phyloP scores from a whole-genome alignment of 2,113 vertebrate genomes.

The Myrmecophaga tridactyla region DNA sequence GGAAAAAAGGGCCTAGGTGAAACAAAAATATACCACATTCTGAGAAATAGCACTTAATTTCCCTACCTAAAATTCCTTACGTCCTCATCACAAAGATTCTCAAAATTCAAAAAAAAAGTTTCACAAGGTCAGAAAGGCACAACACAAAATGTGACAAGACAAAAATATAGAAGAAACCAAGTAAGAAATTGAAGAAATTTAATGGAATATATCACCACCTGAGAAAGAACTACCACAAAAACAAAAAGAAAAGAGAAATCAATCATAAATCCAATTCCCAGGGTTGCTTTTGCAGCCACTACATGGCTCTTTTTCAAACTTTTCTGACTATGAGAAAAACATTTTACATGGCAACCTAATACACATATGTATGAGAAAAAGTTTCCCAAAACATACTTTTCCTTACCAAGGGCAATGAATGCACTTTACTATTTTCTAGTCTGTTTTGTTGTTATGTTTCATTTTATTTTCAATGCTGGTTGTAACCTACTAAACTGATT shows the following conservation, averaged over 20 bases:
- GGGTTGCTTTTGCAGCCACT: neutral
- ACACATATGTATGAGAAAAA: neutral
- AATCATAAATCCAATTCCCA: neutral
- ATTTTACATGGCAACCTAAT: constrained; percentile 10
- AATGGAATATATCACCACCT: neutral
- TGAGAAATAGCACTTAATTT: constrained; percentile 43
- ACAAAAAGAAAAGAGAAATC: neutral
- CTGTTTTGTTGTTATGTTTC: neutral
- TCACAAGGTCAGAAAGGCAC: neutral
- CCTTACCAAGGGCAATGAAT: neutral
- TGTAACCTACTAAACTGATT: constrained; percentile 30
- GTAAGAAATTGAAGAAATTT: constrained; percentile 34
- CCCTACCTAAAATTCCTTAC: constrained; percentile 47
- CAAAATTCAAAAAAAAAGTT: constrained; percentile 37
- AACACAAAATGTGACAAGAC: neutral
- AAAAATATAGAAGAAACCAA: constrained; percentile 32
- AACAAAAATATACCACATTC: constrained; percentile 21
- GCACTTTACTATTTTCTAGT: neutral
- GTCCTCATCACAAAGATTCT: constrained; percentile 38
- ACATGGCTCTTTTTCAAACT: constrained; percentile 31
- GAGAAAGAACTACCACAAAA: constrained; percentile 41
- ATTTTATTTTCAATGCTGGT: constrained; percentile 18
- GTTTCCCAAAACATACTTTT: constrained; percentile 48
- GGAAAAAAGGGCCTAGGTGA: constrained; percentile 15
- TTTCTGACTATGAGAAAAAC: constrained; percentile 7